These are phyloP conservation scores for Teleiodes luculella DNA, from an alignment of 2,888 invertebrate species.

Conservation along the genomic window DNA sequence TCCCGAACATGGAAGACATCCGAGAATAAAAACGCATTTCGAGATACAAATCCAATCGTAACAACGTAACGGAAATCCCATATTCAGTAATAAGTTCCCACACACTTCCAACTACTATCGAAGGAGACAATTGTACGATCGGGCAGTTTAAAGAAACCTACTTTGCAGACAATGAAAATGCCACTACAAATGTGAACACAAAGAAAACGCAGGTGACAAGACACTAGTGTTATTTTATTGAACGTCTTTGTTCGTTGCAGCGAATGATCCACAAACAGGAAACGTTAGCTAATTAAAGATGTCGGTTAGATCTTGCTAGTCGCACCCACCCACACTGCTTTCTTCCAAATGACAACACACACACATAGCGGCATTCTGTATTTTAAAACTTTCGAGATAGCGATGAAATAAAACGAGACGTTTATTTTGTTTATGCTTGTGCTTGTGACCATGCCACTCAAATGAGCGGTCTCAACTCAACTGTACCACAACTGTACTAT, in stretches of 20 bases:
- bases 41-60: not conserved
- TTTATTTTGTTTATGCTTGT: conserved; percentile 1
- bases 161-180: conserved; percentile 28
- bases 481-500: too few species aligned
- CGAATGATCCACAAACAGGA: conserved; percentile 36
- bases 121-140: conserved; percentile 6
- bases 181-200: conserved; percentile 35
- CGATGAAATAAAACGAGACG: not conserved
- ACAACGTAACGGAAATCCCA: not conserved
- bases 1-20: conserved; percentile 22
- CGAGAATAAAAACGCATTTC: not conserved
- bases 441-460: conserved; percentile 1
- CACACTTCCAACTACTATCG: not conserved
- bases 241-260: conserved; percentile 39
- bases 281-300: conserved; percentile 27
- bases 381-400: not conserved
- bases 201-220: conserved; percentile 35
- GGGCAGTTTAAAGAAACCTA: conserved; percentile 10
- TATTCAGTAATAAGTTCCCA: conserved; percentile 9
- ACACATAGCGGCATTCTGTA: conserved; percentile 1
- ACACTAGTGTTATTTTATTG: conserved; percentile 29
- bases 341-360: conserved; percentile 1
- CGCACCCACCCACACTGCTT: not conserved
- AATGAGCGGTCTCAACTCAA: not conserved
- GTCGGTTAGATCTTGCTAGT: conserved; percentile 1